Evolutionary conservation across 2,888 invertebrate genomes (phyloP).

Genomic region (Hipparchia sbordonii): DNA sequence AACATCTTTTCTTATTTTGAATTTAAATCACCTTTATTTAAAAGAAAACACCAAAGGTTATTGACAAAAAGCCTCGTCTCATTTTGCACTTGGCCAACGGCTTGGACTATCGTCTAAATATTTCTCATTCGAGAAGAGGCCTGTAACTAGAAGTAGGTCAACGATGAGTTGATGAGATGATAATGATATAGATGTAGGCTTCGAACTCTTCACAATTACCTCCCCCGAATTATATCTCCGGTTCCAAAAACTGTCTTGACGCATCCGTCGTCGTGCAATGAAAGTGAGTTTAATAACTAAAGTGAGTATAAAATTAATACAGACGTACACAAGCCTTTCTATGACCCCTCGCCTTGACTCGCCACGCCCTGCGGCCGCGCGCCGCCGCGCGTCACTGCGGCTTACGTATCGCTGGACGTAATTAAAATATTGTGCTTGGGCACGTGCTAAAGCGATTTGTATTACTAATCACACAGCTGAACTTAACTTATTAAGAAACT

Average conservation of each 20-base stretch:
- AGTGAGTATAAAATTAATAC: slow-evolving; percentile 56
- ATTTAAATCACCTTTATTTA: too few species aligned
- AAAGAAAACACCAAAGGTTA: too few species aligned
- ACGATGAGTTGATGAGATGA: too few species aligned
- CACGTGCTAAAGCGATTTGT: slow-evolving; percentile 33
- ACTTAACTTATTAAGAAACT: not conserved
- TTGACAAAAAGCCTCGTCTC: too few species aligned
- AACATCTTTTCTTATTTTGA: too few species aligned
- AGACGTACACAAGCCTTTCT: slow-evolving; percentile 73
- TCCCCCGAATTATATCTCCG: not conserved
- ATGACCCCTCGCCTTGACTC: slow-evolving; percentile 80
- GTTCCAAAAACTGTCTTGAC: not conserved
- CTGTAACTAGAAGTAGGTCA: too few species aligned
- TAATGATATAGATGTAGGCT: too few species aligned
- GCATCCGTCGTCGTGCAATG: slow-evolving; percentile 9
- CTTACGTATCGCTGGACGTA: slow-evolving; percentile 50
- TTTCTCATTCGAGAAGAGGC: too few species aligned
- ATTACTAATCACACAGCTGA: slow-evolving; percentile 9
- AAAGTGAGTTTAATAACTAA: slow-evolving; percentile 33
- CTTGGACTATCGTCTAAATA: too few species aligned
- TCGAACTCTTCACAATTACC: not conserved
- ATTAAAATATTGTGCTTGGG: slow-evolving; percentile 40
- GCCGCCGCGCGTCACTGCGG: slow-evolving; percentile 66
- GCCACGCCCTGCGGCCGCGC: slow-evolving; percentile 74
- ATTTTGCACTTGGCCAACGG: too few species aligned